These are phyloP conservation scores for Antidorcas marsupialis DNA, from an alignment of 2,113 vertebrate species.

Conservation along the genomic window DNA sequence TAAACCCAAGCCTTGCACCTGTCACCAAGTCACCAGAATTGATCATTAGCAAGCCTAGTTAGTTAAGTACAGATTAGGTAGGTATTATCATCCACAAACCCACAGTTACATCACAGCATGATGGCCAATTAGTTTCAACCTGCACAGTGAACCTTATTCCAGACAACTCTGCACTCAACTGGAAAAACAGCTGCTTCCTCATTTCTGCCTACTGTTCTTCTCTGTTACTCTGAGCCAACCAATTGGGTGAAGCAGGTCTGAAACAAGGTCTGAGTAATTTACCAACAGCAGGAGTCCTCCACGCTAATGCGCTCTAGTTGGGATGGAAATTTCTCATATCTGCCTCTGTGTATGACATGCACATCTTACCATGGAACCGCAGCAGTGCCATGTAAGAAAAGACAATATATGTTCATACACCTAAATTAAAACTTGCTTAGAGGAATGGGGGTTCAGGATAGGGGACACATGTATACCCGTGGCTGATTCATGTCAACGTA, in stretches of 20 bases:
- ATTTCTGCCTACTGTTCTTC: slow-evolving; percentile 6
- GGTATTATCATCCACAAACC: not conserved
- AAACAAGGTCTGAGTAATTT: not conserved
- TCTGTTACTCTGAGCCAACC: not conserved
- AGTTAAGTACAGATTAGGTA: slow-evolving; percentile 40
- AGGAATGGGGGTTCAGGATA: not conserved
- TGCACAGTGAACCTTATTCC: slow-evolving; percentile 6
- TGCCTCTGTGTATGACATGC: not conserved
- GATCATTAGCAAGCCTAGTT: slow-evolving; percentile 32
- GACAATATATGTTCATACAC: not conserved
- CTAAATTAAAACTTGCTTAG: slow-evolving; percentile 30
- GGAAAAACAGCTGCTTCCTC: slow-evolving; percentile 51
- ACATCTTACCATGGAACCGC: not conserved
- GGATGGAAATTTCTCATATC: not conserved
- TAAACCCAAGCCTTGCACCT: not conserved
- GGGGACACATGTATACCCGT: not conserved
- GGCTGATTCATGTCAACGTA: not conserved
- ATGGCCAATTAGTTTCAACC: slow-evolving; percentile 53
- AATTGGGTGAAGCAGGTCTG: not conserved
- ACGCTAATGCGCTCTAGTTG: not conserved
- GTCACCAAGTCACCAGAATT: not conserved
- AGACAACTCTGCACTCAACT: not conserved
- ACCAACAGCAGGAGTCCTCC: not conserved
- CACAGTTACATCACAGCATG: slow-evolving; percentile 51
- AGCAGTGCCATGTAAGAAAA: slow-evolving; percentile 16